Conservation (phyloP, 2,113 vertebrate species). For the Chaetodon trifascialis region DNA sequence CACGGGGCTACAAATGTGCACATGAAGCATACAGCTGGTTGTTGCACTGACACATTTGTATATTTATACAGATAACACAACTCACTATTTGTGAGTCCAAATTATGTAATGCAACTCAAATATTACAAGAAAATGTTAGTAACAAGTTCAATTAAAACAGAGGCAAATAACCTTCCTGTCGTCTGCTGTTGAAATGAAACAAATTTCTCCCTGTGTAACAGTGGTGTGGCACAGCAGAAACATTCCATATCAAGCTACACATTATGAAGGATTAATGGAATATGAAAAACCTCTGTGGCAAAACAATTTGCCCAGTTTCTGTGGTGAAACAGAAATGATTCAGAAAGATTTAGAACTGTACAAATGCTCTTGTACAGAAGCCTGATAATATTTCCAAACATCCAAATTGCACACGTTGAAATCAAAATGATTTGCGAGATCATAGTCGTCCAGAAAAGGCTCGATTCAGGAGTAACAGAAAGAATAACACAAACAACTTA, state of each 20-base stretch:
- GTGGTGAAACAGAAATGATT: slow-evolving; percentile 51
- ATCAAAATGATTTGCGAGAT: slow-evolving; percentile 56
- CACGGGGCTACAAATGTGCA: slow-evolving; percentile 55
- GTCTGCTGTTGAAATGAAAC: slow-evolving; percentile 27
- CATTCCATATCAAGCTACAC: slow-evolving; percentile 34
- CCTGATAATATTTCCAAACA: slow-evolving; percentile 62
- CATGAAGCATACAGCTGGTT: slow-evolving; percentile 40
- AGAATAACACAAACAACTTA: slow-evolving; percentile 80
- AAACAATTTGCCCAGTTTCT: slow-evolving; percentile 65
- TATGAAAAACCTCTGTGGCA: slow-evolving; percentile 53
- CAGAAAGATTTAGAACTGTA: slow-evolving; percentile 40
- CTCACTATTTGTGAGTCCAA: not conserved
- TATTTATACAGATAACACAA: slow-evolving; percentile 32
- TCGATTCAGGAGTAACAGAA: slow-evolving; percentile 55
- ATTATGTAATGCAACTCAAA: slow-evolving; percentile 13
- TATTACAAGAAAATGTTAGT: not conserved
- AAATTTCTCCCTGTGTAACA: slow-evolving; percentile 23
- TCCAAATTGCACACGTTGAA: slow-evolving; percentile 43
- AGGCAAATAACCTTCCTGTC: slow-evolving; percentile 4
- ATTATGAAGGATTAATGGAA: slow-evolving; percentile 56
- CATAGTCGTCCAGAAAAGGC: slow-evolving; percentile 27
- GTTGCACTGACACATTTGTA: slow-evolving; percentile 30
- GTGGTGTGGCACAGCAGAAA: slow-evolving; percentile 34
- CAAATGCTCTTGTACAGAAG: slow-evolving; percentile 44
- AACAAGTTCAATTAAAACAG: not conserved